Evolutionary conservation across 2,888 invertebrate species (phyloP).

Genomic region (Smittia sp.): DNA sequence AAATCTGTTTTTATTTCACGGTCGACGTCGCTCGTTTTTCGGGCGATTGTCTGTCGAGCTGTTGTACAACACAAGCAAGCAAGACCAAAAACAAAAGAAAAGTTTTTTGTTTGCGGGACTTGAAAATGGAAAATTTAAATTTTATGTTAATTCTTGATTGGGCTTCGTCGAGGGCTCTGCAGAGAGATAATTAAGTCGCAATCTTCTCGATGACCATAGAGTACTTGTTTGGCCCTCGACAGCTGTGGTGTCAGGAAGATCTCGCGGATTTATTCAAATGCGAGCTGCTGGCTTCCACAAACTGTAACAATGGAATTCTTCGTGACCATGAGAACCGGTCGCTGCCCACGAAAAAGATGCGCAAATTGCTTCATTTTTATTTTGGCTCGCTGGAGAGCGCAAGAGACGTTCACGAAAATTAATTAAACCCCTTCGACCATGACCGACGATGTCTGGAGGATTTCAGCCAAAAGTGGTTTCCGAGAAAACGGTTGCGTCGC

Average conservation of each 20-base stretch:
- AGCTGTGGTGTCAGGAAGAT: too few relatives aligned
- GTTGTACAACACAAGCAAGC: slow-evolving; percentile 24
- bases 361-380: slow-evolving; percentile 25
- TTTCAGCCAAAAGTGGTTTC: slow-evolving; percentile 6
- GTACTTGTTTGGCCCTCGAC: background rate
- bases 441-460: slow-evolving; percentile 38
- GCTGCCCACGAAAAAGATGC: background rate
- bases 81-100: slow-evolving; percentile 17
- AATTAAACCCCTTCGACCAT: slow-evolving; percentile 26
- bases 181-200: slow-evolving; percentile 1
- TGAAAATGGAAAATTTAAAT: slow-evolving; percentile 33
- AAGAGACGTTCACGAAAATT: background rate
- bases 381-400: background rate
- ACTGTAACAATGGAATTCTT: background rate
- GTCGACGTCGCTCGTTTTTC: slow-evolving; percentile 35
- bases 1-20: slow-evolving; percentile 36
- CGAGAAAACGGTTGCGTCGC: background rate
- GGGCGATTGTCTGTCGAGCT: slow-evolving; percentile 25
- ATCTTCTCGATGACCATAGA: background rate
- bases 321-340: slow-evolving; percentile 6
- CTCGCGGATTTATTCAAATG: too few relatives aligned
- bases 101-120: background rate
- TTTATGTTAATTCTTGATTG: slow-evolving; percentile 34
- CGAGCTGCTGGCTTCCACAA: background rate
- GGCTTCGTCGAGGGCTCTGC: background rate